A percentile compares a stretch with the other conserved stretches of the same genome.
Conservation (phyloP, 2,888 invertebrate genomes). For the Chrysolina oricalcia region DNA sequence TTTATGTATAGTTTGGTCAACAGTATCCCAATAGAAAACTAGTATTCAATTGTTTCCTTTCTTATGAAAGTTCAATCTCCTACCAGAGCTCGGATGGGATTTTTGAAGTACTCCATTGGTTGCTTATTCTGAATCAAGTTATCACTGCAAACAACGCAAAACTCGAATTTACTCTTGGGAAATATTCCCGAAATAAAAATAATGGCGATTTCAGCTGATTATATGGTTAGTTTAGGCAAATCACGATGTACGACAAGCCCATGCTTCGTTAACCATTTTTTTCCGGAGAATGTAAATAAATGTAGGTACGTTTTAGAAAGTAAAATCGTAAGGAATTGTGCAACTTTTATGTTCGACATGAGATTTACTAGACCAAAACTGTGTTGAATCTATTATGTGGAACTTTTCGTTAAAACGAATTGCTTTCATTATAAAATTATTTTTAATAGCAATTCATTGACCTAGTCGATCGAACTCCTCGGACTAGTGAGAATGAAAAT, state of each 20-base stretch:
- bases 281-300: conserved; percentile 19
- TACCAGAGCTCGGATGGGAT: no score
- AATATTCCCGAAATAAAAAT: not conserved
- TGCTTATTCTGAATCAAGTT: not conserved
- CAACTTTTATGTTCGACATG: conserved; percentile 8
- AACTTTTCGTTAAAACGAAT: not conserved
- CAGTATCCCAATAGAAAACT: no score
- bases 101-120: no score
- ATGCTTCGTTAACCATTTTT: conserved; percentile 21
- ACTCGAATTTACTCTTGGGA: not conserved
- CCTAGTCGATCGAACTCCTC: no score
- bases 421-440: not conserved
- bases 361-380: conserved; percentile 26
- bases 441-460: not conserved
- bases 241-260: conserved; percentile 22
- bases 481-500: no score
- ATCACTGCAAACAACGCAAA: not conserved
- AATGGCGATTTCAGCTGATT: not conserved
- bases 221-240: not conserved
- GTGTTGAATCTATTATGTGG: conserved; percentile 2
- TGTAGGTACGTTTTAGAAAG: conserved; percentile 18
- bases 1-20: no score
- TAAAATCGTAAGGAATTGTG: conserved; percentile 10
- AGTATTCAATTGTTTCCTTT: no score
- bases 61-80: no score